phyloP scores from a whole-genome alignment of 2,888 invertebrate species.

The Papilio demoleus region DNA sequence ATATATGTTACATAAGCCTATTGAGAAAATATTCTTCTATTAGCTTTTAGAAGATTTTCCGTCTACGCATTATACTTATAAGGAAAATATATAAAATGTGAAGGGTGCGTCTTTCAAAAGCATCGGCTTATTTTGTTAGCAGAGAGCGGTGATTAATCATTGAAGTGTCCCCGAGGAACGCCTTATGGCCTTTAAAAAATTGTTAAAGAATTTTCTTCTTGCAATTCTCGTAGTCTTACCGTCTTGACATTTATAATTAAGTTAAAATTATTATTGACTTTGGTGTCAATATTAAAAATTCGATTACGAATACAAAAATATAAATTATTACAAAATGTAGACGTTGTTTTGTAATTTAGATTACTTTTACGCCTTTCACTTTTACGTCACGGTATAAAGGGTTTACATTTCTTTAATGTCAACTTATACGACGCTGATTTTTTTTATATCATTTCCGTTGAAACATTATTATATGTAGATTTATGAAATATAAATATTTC shows the following conservation, averaged over 20 bases:
- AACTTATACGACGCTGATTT: no score
- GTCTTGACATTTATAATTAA: conserved; percentile 8
- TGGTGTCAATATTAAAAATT: not conserved
- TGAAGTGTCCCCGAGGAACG: conserved; percentile 26
- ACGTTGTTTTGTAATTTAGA: no score
- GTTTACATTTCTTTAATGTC: no score
- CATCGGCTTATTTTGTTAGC: conserved; percentile 40
- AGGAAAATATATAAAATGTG: conserved; percentile 26
- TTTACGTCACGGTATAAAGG: no score
- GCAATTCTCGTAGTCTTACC: not conserved
- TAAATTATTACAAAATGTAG: no score
- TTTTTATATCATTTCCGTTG: no score
- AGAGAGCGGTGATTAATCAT: conserved; percentile 34
- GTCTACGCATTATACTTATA: conserved; percentile 10
- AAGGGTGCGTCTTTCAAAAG: conserved; percentile 35
- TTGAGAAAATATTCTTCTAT: not conserved
- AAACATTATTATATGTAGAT: no score
- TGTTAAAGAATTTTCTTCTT: conserved; percentile 11
- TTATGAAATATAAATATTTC: no score
- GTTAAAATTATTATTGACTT: not conserved
- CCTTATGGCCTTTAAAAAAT: conserved; percentile 29
- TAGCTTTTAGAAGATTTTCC: not conserved
- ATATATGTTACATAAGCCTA: no score
- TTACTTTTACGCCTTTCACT: no score
- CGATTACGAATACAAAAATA: not conserved